Evolutionary conservation across 2,888 invertebrate genomes (phyloP).

Genomic region (Yponomeuta malinellus): DNA sequence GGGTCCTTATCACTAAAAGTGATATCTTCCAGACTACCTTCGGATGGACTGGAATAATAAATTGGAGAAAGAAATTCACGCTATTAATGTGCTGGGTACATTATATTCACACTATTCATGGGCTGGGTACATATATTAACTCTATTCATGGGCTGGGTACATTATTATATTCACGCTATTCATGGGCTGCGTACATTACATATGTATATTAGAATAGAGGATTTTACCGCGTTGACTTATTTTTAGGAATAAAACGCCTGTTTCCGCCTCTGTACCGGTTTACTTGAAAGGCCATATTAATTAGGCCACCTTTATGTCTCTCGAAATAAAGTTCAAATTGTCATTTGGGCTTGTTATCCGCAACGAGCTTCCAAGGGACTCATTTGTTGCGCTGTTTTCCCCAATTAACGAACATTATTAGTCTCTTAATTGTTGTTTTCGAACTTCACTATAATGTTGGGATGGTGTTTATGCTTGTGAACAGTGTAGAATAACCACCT

Average conservation of each 20-base stretch:
- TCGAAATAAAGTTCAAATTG: conserved; percentile 13
- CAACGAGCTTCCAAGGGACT: conserved; percentile 36
- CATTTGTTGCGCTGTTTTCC: conserved; percentile 43
- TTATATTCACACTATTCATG: too few species aligned
- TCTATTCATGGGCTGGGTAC: too few species aligned
- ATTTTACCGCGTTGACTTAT: neutral
- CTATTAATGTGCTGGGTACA: too few species aligned
- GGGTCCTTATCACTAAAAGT: too few species aligned
- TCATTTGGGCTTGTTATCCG: conserved; percentile 15
- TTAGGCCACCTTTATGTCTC: conserved; percentile 4
- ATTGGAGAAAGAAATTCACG: too few species aligned
- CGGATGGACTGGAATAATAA: too few species aligned
- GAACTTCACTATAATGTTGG: conserved; percentile 36
- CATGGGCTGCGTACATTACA: too few species aligned
- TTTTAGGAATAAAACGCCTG: neutral
- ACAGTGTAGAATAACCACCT: neutral
- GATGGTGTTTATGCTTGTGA: conserved; percentile 19
- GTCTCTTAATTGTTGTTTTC: conserved; percentile 46
- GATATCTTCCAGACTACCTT: too few species aligned
- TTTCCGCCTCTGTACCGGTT: neutral
- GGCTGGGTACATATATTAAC: too few species aligned
- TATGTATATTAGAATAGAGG: too few species aligned
- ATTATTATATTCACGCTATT: too few species aligned
- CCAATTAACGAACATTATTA: conserved; percentile 50
- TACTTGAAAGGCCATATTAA: conserved; percentile 11